Evolutionary conservation across 2,888 invertebrate species (phyloP).

Genomic region (Eupithecia inturbata): DNA sequence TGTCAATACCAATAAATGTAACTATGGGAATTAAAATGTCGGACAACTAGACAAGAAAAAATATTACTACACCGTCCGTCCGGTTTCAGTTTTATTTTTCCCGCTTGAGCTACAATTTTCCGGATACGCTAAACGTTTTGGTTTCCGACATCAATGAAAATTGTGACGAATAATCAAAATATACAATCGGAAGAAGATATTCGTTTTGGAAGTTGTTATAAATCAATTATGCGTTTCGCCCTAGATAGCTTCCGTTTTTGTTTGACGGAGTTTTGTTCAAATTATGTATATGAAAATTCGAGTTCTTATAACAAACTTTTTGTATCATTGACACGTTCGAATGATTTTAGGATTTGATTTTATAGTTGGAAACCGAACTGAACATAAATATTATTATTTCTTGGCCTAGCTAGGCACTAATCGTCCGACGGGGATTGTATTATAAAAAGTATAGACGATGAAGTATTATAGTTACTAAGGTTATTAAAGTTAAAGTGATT

Average conservation of each 20-base stretch:
- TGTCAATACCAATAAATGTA: too few species aligned
- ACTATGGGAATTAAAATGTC: too few species aligned
- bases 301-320: neutral
- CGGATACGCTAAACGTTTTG: slow-evolving; percentile 38
- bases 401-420: neutral
- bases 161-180: slow-evolving; percentile 30
- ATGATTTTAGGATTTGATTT: neutral
- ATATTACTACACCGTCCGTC: slow-evolving; percentile 8
- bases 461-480: neutral
- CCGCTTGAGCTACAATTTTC: slow-evolving; percentile 19
- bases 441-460: neutral
- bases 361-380: too few species aligned
- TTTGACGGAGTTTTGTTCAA: neutral
- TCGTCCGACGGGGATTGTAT: neutral
- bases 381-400: neutral
- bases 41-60: neutral
- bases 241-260: neutral
- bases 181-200: slow-evolving; percentile 30
- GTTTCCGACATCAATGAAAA: slow-evolving; percentile 36
- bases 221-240: slow-evolving; percentile 7
- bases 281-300: neutral
- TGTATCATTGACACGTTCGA: neutral
- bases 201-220: slow-evolving; percentile 19
- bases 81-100: slow-evolving; percentile 21
- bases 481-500: too few species aligned